Percentiles rank a stretch among this genome's conserved stretches.
phyloP scores from a whole-genome alignment of 2,888 invertebrate species.

The Andrena chrysosceles region DNA sequence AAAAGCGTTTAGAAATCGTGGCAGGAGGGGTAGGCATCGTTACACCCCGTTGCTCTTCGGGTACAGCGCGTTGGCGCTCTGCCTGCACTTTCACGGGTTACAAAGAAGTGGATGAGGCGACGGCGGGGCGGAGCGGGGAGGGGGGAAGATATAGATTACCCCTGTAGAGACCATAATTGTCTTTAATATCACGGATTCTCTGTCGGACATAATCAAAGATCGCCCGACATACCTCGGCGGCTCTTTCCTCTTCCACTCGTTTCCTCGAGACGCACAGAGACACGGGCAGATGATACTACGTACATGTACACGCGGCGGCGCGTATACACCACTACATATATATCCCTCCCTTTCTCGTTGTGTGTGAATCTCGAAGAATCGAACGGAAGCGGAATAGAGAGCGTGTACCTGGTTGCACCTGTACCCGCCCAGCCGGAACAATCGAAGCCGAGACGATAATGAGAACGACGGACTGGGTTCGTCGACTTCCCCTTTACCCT shows the following conservation, averaged over 20 bases:
- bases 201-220: constrained; percentile 72
- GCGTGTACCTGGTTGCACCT: constrained; percentile 74
- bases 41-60: constrained; percentile 57
- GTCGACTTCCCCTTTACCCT: constrained; percentile 66
- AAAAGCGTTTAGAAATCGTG: constrained; percentile 50
- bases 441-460: constrained; percentile 78
- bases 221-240: constrained; percentile 58
- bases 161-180: constrained; percentile 62
- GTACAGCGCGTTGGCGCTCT: constrained; percentile 40
- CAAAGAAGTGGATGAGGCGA: constrained; percentile 36
- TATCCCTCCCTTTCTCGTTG: constrained; percentile 16
- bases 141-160: constrained; percentile 60
- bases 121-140: background rate
- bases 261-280: constrained; percentile 8
- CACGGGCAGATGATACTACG: constrained; percentile 1
- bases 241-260: constrained; percentile 23
- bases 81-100: constrained; percentile 29
- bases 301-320: background rate
- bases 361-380: constrained; percentile 51
- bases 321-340: background rate
- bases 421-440: constrained; percentile 74
- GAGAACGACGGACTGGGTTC: constrained; percentile 72
- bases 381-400: constrained; percentile 69
- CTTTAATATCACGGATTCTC: constrained; percentile 67
- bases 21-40: constrained; percentile 45